These are phyloP conservation scores for Iphiclides podalirius DNA, from an alignment of 2,888 invertebrate species.

Conservation along the genomic window DNA sequence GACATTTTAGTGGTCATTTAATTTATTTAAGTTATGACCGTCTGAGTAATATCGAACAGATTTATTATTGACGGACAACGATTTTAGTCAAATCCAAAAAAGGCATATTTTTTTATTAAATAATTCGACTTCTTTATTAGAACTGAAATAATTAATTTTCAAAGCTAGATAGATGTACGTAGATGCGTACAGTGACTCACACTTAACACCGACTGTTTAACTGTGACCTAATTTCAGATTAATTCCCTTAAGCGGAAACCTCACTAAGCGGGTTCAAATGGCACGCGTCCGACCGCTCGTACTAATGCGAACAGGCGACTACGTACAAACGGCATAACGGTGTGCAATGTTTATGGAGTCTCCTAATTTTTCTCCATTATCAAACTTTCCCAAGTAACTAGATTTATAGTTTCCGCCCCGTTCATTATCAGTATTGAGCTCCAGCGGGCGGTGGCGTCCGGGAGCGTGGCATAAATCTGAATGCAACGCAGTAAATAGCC, in stretches of 20 bases:
- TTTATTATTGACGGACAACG: too few relatives aligned
- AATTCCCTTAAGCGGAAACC: conserved; percentile 79
- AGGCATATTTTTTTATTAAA: too few relatives aligned
- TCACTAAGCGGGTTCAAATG: conserved; percentile 75
- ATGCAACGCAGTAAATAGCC: conserved; percentile 64
- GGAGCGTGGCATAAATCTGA: conserved; percentile 74
- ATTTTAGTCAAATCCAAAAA: too few relatives aligned
- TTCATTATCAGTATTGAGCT: conserved; percentile 76
- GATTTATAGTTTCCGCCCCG: conserved; percentile 79
- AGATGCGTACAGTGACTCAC: conserved; percentile 61
- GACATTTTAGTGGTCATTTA: too few relatives aligned
- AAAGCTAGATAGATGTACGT: not conserved
- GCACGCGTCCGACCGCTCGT: conserved; percentile 56
- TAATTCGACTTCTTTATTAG: too few relatives aligned
- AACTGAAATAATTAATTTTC: too few relatives aligned
- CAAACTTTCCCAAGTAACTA: conserved; percentile 71
- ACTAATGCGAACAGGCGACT: conserved; percentile 41
- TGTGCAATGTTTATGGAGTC: conserved; percentile 56
- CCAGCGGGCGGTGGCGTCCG: conserved; percentile 36
- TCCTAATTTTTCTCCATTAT: conserved; percentile 64
- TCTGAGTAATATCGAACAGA: too few relatives aligned
- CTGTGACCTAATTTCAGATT: conserved; percentile 78
- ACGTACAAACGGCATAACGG: conserved; percentile 54
- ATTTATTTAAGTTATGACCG: too few relatives aligned
- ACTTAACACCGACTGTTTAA: conserved; percentile 66